Percentiles rank a stretch among this genome's conserved stretches.
phyloP scores from a whole-genome alignment of 2,888 invertebrate species.

The Heptascelio sp. region DNA sequence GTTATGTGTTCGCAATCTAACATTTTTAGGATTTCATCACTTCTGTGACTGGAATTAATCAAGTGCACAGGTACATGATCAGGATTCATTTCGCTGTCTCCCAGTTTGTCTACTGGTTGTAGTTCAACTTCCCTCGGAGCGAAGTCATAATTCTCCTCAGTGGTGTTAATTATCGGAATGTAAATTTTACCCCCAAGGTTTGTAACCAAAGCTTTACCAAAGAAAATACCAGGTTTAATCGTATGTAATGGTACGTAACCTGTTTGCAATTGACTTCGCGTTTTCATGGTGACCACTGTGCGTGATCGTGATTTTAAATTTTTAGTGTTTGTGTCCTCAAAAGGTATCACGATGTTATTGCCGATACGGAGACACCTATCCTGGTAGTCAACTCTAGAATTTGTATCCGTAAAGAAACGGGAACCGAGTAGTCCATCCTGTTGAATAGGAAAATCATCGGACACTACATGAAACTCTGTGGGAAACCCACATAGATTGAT shows the following conservation, averaged over 20 bases:
- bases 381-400: not conserved
- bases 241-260: not conserved
- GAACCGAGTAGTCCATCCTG: constrained; percentile 7
- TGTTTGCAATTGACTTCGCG: not conserved
- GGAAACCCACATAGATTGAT: not conserved
- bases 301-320: not conserved
- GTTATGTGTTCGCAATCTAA: not conserved
- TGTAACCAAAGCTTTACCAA: not conserved
- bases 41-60: not conserved
- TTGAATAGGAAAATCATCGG: not conserved
- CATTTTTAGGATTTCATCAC: not conserved
- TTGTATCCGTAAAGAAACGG: not conserved
- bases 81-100: not conserved
- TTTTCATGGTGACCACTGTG: not conserved
- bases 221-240: not conserved
- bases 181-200: not conserved
- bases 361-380: not conserved
- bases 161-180: not conserved
- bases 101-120: not conserved
- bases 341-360: not conserved
- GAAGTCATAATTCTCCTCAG: not conserved
- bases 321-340: not conserved
- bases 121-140: not conserved
- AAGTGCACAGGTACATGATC: not conserved
- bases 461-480: not conserved